These are phyloP conservation scores for Nineta flava DNA, from an alignment of 2,888 invertebrate genomes.

Conservation along the genomic window DNA sequence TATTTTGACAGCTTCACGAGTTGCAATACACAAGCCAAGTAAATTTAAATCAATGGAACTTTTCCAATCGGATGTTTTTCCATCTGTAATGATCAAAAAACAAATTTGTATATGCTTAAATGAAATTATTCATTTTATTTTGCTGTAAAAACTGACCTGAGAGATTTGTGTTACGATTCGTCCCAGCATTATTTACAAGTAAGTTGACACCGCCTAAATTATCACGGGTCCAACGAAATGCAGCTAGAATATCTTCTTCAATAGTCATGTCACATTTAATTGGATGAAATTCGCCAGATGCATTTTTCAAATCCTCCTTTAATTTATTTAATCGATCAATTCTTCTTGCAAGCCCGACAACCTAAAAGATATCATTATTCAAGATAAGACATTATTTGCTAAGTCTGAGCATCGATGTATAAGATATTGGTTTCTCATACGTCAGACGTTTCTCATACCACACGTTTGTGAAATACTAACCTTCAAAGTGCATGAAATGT, in stretches of 20 bases:
- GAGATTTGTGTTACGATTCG: background rate
- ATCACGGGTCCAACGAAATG: background rate
- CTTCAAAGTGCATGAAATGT: too few relatives aligned
- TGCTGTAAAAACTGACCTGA: too few relatives aligned
- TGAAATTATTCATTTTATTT: too few relatives aligned
- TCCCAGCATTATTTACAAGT: background rate
- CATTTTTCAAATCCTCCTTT: too few relatives aligned
- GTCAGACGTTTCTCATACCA: too few relatives aligned
- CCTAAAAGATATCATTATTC: too few relatives aligned
- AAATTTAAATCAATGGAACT: background rate
- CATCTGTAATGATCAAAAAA: background rate
- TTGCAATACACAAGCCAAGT: background rate
- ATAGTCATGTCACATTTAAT: background rate
- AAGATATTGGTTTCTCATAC: too few relatives aligned
- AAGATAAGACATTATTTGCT: too few relatives aligned
- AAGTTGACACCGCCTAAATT: background rate
- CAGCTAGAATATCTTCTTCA: background rate
- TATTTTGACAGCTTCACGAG: background rate
- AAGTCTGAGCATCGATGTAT: too few relatives aligned
- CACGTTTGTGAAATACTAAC: too few relatives aligned
- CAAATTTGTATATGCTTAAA: too few relatives aligned
- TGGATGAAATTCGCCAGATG: background rate
- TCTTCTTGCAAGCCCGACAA: background rate
- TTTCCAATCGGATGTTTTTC: background rate
- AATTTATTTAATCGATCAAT: too few relatives aligned